These are phyloP conservation scores for Sminthopsis crassicaudata DNA, from an alignment of 2,113 vertebrate species.

Conservation along the genomic window DNA sequence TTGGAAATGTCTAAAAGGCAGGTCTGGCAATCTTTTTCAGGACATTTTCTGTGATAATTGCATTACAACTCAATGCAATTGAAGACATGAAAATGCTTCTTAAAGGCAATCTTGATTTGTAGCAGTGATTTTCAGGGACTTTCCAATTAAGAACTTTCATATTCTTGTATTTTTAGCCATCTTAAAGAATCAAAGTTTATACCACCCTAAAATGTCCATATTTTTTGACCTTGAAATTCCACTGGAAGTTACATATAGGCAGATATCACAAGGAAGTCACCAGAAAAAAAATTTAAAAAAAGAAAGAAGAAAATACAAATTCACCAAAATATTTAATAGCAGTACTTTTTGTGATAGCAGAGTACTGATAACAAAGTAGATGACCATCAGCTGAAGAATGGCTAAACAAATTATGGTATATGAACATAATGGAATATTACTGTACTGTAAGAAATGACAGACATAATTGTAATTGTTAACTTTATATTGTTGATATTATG, in stretches of 20 bases:
- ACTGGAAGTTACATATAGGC: background rate
- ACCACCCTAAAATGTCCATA: background rate
- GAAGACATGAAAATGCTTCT: background rate
- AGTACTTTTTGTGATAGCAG: background rate
- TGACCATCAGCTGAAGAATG: background rate
- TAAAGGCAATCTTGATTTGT: background rate
- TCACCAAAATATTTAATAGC: background rate
- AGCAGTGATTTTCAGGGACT: background rate
- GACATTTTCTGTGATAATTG: background rate
- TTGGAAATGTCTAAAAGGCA: background rate
- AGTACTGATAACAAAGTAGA: background rate
- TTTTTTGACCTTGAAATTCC: background rate
- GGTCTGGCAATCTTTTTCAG: background rate
- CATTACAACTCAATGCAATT: background rate
- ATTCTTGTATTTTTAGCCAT: background rate
- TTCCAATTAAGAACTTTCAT: background rate
- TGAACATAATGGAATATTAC: background rate
- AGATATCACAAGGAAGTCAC: background rate
- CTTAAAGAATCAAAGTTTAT: background rate
- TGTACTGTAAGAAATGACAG: background rate
- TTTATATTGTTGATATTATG: background rate
- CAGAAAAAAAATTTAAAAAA: background rate
- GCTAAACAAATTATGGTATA: background rate
- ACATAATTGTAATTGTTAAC: background rate
- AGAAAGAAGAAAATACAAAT: background rate